Evolutionary conservation across 2,888 invertebrate genomes (phyloP).

Genomic region (Tetranychus truncatus): DNA sequence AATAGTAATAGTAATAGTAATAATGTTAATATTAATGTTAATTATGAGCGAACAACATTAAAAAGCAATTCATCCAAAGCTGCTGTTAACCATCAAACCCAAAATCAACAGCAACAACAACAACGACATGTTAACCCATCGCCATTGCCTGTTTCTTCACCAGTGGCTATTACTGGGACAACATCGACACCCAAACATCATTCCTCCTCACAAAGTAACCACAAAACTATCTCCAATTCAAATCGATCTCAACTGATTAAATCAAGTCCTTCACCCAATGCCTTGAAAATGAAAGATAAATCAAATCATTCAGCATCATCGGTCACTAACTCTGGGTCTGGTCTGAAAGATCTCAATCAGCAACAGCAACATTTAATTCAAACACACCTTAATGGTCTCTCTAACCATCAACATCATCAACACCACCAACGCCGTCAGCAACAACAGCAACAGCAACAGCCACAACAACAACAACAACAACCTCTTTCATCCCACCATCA

Average conservation of each 20-base stretch:
- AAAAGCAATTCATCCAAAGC: neutral
- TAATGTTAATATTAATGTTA: conserved; percentile 7
- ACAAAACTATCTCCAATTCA: neutral
- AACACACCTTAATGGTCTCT: neutral
- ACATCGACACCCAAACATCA: neutral
- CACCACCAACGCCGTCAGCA: neutral
- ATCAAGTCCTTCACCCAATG: neutral
- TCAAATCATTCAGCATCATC: neutral
- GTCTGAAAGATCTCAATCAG: neutral
- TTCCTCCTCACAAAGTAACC: neutral
- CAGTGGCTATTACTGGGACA: neutral
- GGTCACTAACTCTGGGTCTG: neutral
- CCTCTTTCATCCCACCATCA: neutral
- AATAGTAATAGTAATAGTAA: too few relatives aligned
- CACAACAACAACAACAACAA: neutral
- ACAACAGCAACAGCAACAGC: neutral
- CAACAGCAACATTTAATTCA: neutral
- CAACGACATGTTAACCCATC: neutral
- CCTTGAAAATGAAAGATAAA: neutral
- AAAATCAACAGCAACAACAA: conserved; percentile 13
- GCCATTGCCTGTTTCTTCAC: neutral
- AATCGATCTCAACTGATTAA: neutral
- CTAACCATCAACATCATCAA: conserved; percentile 4
- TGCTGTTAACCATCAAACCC: neutral
- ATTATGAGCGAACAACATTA: neutral